A percentile compares a stretch with the other conserved stretches of the same genome.
Evolutionary conservation across 2,113 vertebrate genomes (phyloP).

Genomic region (Telmatochromis sp.): DNA sequence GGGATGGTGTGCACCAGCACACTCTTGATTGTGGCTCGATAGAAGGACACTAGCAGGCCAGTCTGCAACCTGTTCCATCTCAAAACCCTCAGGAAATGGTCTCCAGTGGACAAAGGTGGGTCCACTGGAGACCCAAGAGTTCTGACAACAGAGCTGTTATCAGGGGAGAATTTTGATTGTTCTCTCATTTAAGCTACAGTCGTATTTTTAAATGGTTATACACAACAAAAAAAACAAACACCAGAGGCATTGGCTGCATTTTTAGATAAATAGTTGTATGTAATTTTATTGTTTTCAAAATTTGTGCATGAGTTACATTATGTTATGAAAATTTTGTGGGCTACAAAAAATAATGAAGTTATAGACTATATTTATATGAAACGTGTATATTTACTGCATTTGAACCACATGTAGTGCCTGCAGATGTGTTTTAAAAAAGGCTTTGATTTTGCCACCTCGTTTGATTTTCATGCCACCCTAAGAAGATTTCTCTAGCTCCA

Average conservation of each 20-base stretch:
- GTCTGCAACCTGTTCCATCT: background rate
- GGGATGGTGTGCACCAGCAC: background rate
- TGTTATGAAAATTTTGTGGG: background rate
- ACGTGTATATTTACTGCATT: background rate
- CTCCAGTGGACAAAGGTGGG: background rate
- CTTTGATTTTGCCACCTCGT: background rate
- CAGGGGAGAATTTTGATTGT: background rate
- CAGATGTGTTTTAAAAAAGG: background rate
- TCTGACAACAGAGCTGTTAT: background rate
- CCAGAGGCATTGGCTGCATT: background rate
- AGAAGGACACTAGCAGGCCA: background rate
- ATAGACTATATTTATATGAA: background rate
- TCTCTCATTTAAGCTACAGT: background rate
- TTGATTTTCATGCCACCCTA: background rate
- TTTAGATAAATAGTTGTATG: background rate
- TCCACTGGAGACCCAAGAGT: background rate
- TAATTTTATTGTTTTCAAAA: background rate
- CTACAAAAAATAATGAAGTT: background rate
- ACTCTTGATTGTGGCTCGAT: background rate
- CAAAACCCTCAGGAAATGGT: background rate
- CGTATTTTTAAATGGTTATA: background rate
- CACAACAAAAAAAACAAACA: background rate
- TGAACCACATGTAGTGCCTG: accelerated
- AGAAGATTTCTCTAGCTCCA: background rate
- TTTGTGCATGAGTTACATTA: accelerated